A percentile compares a stretch with the other conserved stretches of the same genome.
phyloP scores from a whole-genome alignment of 2,113 vertebrate species.

The Camelus bactrianus region DNA sequence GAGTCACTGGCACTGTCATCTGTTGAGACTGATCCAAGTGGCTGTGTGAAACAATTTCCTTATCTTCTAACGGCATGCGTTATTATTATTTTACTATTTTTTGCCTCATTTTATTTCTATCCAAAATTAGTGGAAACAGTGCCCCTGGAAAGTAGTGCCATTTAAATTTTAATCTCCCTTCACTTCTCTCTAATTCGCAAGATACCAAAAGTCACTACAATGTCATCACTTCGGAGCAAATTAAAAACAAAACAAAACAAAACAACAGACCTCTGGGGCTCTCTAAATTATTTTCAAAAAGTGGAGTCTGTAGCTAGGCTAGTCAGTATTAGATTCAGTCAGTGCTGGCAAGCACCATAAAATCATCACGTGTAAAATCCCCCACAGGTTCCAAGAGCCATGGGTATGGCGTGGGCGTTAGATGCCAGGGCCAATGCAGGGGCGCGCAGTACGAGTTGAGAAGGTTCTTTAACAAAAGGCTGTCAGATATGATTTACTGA shows the following conservation, averaged over 20 bases:
- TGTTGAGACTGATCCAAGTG: neutral
- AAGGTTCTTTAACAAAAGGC: constrained; percentile 82
- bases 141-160: rapidly evolving
- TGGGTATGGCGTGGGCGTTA: neutral
- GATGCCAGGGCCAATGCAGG: neutral
- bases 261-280: neutral
- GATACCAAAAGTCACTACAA: neutral
- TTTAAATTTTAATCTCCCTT: neutral
- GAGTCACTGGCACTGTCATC: neutral
- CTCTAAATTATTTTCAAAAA: neutral
- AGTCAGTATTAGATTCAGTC: neutral
- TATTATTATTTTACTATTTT: neutral
- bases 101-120: neutral
- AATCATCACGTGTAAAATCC: neutral
- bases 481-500: constrained; percentile 87
- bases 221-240: neutral
- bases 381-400: neutral
- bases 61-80: neutral
- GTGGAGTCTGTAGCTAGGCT: neutral
- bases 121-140: neutral
- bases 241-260: neutral
- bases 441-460: neutral
- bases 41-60: neutral
- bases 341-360: neutral
- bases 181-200: neutral